Evolutionary conservation across 2,113 vertebrate species (phyloP), one percentile per base, ranked within the genome.

Genomic region (Lagopus leucura): DNA sequence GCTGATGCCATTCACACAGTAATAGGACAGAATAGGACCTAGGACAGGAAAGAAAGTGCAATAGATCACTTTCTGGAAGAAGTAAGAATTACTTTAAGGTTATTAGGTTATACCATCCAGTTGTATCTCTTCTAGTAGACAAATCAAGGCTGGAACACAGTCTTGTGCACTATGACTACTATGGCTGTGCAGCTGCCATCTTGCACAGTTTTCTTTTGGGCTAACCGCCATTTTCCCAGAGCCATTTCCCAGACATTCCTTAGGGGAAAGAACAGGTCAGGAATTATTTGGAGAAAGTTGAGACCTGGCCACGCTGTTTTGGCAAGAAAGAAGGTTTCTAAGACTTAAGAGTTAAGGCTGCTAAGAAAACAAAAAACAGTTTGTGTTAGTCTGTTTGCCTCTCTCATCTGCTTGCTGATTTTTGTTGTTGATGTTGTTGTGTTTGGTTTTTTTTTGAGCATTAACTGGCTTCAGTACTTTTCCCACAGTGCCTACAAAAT

Each of bases 251-350:
- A 38, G 28, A n/a, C 12, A 16, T 0, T 0, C 45, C 25, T 75
- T 57, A 57, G 38, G 30, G 11, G 6, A 72, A 18, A 79, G 32
- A 74, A 20, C 25, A 40, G 1, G 3, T 63, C 24, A 72, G 19
- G 25, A 69, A 34, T 86, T n/a, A 57, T 42, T 61, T 13, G 1
- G 45, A 73, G n/a, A 54, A 77, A 43, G 15, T 0, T 66, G 72
- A 52, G 40, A 58, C 9, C 14, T 72, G 30, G 32, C 8, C 0
- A 0, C 3, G 0, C 1, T 40, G 5, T 83, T 9, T 40, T 50
- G 15, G 7, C 36, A 80, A 90, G 50, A 17, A 24, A 79, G 43
- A 52, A 54, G 15, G 7, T 5, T 5, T 30, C 70, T 88, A 10
- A 80, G 58, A 86, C 43, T 45, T 45, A 45, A 5, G 2, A 74